Evolutionary conservation across 2,113 vertebrate species (phyloP).

Genomic region (Dasyornis broadbenti): DNA sequence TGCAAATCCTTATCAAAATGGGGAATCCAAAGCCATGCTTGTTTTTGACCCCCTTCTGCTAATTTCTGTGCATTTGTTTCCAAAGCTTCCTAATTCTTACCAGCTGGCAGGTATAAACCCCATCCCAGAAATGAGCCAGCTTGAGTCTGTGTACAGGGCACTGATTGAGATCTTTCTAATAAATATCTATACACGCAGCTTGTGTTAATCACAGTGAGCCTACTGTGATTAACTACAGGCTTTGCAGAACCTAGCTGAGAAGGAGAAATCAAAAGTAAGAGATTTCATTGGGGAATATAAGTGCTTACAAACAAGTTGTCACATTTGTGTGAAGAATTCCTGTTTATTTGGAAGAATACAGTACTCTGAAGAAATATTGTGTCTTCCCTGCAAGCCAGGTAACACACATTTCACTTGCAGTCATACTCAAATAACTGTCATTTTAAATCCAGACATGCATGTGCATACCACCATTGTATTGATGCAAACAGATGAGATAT

Average conservation of each 20-base stretch:
- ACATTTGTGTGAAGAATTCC: not conserved
- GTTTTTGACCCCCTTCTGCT: not conserved
- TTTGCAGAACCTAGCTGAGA: not conserved
- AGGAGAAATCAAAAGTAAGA: not conserved
- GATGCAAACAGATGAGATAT: not conserved
- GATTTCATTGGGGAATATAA: not conserved
- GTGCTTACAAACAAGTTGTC: not conserved
- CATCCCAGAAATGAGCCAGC: not conserved
- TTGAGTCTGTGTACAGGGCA: conserved; percentile 4
- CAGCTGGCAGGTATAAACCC: conserved; percentile 40
- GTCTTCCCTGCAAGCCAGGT: not conserved
- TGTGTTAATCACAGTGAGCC: not conserved
- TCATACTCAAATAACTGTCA: not conserved
- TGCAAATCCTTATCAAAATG: conserved; percentile 31
- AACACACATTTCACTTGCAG: not conserved
- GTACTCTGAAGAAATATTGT: not conserved
- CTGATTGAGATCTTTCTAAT: conserved; percentile 31
- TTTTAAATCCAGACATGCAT: not conserved
- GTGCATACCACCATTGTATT: not conserved
- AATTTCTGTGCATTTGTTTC: conserved; percentile 33
- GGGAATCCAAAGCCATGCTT: not conserved
- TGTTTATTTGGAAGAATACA: not conserved
- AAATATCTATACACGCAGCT: not conserved
- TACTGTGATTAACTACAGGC: not conserved
- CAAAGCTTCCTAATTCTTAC: conserved; percentile 45